phyloP scores from a whole-genome alignment of 2,797 vertebrate genomes.

The Toxotes lorentzi region DNA sequence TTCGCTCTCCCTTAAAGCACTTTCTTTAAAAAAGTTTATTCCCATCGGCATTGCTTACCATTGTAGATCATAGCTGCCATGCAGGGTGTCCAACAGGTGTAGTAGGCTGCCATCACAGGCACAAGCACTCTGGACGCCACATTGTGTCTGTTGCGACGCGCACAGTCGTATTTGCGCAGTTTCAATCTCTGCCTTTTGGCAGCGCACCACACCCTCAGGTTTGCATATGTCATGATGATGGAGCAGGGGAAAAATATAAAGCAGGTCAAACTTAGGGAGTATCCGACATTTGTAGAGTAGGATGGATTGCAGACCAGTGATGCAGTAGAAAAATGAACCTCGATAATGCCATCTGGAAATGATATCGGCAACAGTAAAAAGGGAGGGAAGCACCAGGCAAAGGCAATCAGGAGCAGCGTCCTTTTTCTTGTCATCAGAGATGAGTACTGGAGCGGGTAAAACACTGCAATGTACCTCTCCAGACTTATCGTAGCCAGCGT shows the following conservation, averaged over 20 bases:
- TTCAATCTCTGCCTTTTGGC: slow-evolving; percentile 85
- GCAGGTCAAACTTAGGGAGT: slow-evolving; percentile 85
- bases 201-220: slow-evolving; percentile 88
- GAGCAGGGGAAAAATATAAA: slow-evolving; percentile 90
- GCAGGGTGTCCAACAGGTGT: slow-evolving; percentile 90
- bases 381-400: slow-evolving; percentile 88
- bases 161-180: slow-evolving; percentile 73
- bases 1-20: neutral
- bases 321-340: slow-evolving; percentile 88
- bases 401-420: slow-evolving; percentile 83
- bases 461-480: slow-evolving; percentile 88
- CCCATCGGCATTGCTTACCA: slow-evolving; percentile 75
- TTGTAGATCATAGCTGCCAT: slow-evolving; percentile 89
- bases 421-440: slow-evolving; percentile 83
- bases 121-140: slow-evolving; percentile 84
- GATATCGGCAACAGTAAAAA: slow-evolving; percentile 84
- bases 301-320: slow-evolving; percentile 90
- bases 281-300: slow-evolving; percentile 86
- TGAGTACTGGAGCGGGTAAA: slow-evolving; percentile 87
- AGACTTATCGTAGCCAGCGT: slow-evolving; percentile 87
- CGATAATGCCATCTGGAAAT: slow-evolving; percentile 84
- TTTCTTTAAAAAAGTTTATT: neutral
- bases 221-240: slow-evolving; percentile 87
- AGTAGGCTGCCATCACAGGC: slow-evolving; percentile 89
- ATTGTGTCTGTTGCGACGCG: slow-evolving; percentile 74